phyloP scores from a whole-genome alignment of 2,113 vertebrate genomes.

The Oostethus manadensis region DNA sequence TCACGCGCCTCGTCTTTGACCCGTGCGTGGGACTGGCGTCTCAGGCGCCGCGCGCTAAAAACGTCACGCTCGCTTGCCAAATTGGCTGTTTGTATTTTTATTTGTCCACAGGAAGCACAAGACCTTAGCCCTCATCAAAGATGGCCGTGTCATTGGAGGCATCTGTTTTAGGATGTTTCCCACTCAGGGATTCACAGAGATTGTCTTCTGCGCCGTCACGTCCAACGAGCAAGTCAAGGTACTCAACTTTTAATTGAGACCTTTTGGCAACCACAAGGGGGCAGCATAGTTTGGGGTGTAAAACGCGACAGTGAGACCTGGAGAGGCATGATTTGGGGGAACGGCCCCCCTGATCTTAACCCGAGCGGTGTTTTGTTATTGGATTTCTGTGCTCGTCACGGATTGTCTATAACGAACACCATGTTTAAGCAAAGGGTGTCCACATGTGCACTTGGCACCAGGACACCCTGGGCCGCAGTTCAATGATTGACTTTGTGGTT shows the following conservation, averaged over 20 bases:
- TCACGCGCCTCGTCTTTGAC: slow-evolving; percentile 95
- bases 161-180: slow-evolving; percentile 99
- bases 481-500: no score
- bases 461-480: no score
- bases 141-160: slow-evolving; percentile 93
- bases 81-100: background rate
- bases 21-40: slow-evolving; percentile 73
- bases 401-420: no score
- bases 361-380: no score
- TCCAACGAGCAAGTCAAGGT: slow-evolving; percentile 99
- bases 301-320: no score
- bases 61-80: background rate
- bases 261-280: no score
- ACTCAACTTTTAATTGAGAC: background rate
- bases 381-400: no score
- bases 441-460: no score
- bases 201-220: slow-evolving; percentile 96
- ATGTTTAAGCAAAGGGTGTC: no score
- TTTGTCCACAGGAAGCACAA: slow-evolving; percentile 85
- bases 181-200: slow-evolving; percentile 97
- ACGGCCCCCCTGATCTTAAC: no score
- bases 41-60: background rate
- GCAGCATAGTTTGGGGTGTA: no score
- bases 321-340: no score
- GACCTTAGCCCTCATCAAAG: slow-evolving; percentile 95